Conservation (phyloP, 1,140 invertebrate species). For the Drosophila kohkoa region DNA sequence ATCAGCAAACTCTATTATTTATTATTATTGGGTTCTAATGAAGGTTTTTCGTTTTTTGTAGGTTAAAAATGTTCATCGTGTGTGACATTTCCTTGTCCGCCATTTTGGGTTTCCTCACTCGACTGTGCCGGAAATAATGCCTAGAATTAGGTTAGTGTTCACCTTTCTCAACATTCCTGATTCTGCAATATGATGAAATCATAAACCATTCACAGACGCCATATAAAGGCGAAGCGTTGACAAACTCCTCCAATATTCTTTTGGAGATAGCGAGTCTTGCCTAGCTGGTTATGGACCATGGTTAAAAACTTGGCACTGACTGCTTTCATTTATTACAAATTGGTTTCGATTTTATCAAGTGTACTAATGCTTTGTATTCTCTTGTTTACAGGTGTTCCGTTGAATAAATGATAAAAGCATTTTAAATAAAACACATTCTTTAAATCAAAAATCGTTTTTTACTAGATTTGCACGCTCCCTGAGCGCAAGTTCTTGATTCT, state of each 20-base stretch:
- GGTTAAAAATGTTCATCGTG: slow-evolving; percentile 25
- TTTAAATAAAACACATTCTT: neutral
- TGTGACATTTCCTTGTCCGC: neutral
- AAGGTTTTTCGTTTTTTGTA: slow-evolving; percentile 18
- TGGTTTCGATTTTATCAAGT: neutral
- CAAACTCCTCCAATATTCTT: slow-evolving; percentile 81
- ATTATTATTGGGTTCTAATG: neutral
- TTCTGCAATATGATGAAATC: slow-evolving; percentile 68
- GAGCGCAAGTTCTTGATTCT: slow-evolving; percentile 77
- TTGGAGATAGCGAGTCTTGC: slow-evolving; percentile 73
- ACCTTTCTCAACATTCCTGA: no score
- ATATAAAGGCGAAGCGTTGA: slow-evolving; percentile 69
- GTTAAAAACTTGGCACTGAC: slow-evolving; percentile 83
- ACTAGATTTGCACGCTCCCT: slow-evolving; percentile 80
- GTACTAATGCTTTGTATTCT: neutral
- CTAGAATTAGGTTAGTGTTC: slow-evolving; percentile 47
- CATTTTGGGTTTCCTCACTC: no score
- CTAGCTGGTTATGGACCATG: slow-evolving; percentile 74
- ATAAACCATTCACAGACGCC: slow-evolving; percentile 84
- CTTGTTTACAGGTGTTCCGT: slow-evolving; percentile 42
- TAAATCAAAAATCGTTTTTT: slow-evolving; percentile 83
- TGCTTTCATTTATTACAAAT: neutral
- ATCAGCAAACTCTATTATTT: no score
- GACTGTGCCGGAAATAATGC: neutral
- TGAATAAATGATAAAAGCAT: neutral